These are phyloP conservation scores for Tautogolabrus adspersus DNA, from an alignment of 2,113 vertebrate genomes.

Conservation along the genomic window DNA sequence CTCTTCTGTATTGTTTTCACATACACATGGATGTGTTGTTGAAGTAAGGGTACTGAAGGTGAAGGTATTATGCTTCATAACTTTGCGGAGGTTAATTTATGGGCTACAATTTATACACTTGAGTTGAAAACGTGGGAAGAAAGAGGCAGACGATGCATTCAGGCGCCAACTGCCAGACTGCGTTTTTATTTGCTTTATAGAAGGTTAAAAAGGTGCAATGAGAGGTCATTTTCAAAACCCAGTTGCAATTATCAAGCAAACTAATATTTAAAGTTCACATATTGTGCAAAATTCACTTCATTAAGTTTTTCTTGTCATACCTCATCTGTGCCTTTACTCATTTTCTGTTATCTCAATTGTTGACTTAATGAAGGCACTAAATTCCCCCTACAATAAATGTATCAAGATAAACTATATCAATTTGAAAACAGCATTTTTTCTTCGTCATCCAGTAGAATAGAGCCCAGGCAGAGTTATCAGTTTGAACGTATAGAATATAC, in stretches of 20 bases:
- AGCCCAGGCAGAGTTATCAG: neutral
- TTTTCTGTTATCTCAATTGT: too few species aligned
- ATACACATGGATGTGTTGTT: neutral
- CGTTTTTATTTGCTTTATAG: neutral
- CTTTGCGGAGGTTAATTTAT: slow-evolving; percentile 16
- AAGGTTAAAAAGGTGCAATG: neutral
- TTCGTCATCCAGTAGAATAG: neutral
- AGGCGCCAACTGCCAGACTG: slow-evolving; percentile 2
- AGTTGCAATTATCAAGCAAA: neutral
- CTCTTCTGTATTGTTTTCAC: neutral
- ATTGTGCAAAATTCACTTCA: too few species aligned
- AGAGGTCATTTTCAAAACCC: neutral
- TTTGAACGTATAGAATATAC: neutral
- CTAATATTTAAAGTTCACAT: neutral
- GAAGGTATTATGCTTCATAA: slow-evolving; percentile 1
- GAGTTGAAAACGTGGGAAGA: neutral
- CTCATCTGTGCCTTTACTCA: too few species aligned
- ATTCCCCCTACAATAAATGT: too few species aligned
- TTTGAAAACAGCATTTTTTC: too few species aligned
- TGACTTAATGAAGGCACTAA: too few species aligned
- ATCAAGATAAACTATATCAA: too few species aligned
- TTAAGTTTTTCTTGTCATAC: too few species aligned
- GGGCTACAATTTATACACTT: neutral
- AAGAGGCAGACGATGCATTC: neutral
- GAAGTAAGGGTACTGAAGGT: neutral